phyloP scores from a whole-genome alignment of 2,113 vertebrate genomes.

The Cebus imitator region DNA sequence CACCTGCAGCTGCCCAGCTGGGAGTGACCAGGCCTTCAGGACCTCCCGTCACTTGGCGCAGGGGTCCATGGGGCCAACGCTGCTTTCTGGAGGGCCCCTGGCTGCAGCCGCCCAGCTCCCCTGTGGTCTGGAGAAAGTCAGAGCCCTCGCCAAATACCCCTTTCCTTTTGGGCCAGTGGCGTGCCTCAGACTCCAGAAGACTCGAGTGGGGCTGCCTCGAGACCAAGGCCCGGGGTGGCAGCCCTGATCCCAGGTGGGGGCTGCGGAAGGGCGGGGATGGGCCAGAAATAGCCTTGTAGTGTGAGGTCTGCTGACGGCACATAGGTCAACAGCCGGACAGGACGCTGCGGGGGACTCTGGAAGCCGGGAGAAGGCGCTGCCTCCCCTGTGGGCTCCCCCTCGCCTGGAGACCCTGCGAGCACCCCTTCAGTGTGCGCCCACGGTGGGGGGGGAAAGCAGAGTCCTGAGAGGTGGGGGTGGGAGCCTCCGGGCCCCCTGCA shows the following conservation, averaged over 20 bases:
- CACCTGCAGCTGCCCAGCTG: too few relatives aligned
- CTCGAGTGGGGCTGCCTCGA: not conserved
- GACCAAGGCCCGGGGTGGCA: not conserved
- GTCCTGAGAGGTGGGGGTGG: not conserved
- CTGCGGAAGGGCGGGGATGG: not conserved
- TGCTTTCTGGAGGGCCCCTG: not conserved
- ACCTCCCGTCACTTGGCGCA: not conserved
- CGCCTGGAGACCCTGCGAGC: not conserved
- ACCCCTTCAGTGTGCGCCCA: too few relatives aligned
- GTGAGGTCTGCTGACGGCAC: not conserved
- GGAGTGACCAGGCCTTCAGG: not conserved
- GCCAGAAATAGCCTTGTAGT: not conserved
- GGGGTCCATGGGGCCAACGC: not conserved
- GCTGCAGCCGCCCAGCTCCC: not conserved
- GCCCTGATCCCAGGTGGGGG: too few relatives aligned
- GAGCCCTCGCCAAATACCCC: not conserved
- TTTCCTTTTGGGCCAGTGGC: not conserved
- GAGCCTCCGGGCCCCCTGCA: not conserved
- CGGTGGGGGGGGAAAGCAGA: not conserved
- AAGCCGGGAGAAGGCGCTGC: not conserved
- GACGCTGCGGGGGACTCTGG: not conserved
- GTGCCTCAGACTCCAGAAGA: not conserved
- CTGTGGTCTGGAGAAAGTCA: not conserved
- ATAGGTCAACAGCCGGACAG: not conserved
- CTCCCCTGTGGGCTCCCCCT: not conserved